Evolutionary conservation across 2,113 vertebrate genomes (phyloP).

Genomic region (Synodontis membranacea): DNA sequence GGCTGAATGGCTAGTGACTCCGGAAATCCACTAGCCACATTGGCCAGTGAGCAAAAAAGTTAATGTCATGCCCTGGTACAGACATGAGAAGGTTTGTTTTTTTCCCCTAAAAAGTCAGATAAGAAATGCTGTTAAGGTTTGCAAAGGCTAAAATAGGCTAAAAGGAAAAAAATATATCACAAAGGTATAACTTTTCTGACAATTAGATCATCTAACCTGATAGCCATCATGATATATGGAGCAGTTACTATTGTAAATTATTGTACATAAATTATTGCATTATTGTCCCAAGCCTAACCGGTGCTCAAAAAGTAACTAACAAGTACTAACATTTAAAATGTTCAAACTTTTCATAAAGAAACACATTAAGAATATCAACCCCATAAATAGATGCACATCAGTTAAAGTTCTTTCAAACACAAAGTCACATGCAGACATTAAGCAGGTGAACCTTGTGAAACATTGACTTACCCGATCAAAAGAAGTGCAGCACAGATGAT

Average conservation of each 20-base stretch:
- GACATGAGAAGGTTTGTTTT: too few relatives aligned
- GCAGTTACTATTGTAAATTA: neutral
- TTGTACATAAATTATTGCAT: neutral
- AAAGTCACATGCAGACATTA: constrained; percentile 22
- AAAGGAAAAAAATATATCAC: neutral
- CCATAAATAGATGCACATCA: neutral
- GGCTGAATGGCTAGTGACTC: too few relatives aligned
- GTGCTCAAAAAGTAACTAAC: neutral
- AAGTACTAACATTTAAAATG: neutral
- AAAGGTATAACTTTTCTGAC: neutral
- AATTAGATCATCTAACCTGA: neutral
- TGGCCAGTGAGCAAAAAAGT: too few relatives aligned
- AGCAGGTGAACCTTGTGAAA: constrained; percentile 29
- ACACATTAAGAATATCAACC: neutral
- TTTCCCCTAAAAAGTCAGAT: neutral
- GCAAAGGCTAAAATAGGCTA: neutral
- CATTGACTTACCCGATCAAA: constrained; percentile 90
- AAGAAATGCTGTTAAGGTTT: neutral
- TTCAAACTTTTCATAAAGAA: neutral
- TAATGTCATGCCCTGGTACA: too few relatives aligned
- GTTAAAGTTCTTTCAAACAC: constrained; percentile 25
- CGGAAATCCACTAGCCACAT: too few relatives aligned
- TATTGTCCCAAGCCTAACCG: neutral
- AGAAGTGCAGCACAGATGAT: constrained; percentile 87
- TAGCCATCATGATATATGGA: too few relatives aligned